A percentile compares a stretch with the other conserved stretches of the same genome.
Evolutionary conservation across 2,888 invertebrate species (phyloP).

Genomic region (Drosophila cognata): DNA sequence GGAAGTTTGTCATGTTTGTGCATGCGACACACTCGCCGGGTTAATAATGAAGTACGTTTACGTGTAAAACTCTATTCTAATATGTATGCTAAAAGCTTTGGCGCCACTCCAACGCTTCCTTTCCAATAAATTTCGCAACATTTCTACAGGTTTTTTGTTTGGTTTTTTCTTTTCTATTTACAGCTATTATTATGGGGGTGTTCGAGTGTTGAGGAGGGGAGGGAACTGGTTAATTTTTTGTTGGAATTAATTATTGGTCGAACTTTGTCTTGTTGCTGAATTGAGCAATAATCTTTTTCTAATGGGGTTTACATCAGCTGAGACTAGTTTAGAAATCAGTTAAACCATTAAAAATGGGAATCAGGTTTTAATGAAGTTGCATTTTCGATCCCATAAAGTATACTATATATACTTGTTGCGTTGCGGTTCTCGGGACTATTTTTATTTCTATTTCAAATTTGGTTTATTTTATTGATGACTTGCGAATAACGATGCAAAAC

Average conservation of each 20-base stretch:
- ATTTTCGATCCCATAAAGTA: neutral
- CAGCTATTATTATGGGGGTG: neutral
- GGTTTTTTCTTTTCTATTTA: neutral
- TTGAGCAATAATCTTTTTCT: neutral
- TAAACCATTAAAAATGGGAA: neutral
- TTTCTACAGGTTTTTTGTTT: slow-evolving; percentile 8
- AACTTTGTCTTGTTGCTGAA: neutral
- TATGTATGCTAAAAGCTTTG: slow-evolving; percentile 76
- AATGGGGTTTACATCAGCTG: neutral
- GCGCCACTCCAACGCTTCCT: neutral
- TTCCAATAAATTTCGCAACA: slow-evolving; percentile 4
- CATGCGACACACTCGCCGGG: slow-evolving; percentile 79
- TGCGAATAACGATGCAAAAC: too few species aligned
- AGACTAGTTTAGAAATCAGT: neutral
- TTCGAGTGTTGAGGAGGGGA: neutral
- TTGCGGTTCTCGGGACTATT: too few species aligned
- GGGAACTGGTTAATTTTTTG: slow-evolving; percentile 9
- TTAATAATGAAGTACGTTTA: slow-evolving; percentile 79
- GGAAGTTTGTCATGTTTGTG: slow-evolving; percentile 71
- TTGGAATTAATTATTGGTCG: slow-evolving; percentile 50
- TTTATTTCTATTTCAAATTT: neutral
- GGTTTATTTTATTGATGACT: too few species aligned
- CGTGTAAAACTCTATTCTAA: slow-evolving; percentile 79
- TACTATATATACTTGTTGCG: neutral
- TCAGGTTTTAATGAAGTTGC: neutral